These are phyloP conservation scores for Centropyge bicolor DNA, from an alignment of 2,797 vertebrate genomes.

Conservation along the genomic window DNA sequence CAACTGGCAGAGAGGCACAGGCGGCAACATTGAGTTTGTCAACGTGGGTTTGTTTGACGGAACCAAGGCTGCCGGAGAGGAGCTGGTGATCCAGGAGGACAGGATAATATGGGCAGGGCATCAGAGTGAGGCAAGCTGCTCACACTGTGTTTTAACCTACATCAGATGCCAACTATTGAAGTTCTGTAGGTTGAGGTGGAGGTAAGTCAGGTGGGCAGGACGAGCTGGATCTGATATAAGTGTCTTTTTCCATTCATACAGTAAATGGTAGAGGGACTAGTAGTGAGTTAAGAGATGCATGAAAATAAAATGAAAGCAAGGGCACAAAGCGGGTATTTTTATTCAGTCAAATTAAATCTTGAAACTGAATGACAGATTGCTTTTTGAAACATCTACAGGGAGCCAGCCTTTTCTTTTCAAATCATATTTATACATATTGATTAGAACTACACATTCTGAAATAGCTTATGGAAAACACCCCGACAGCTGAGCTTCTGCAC, in stretches of 20 bases:
- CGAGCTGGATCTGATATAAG: constrained; percentile 40
- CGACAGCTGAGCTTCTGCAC: background rate
- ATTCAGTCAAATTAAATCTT: background rate
- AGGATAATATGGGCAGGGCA: constrained; percentile 83
- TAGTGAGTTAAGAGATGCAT: background rate
- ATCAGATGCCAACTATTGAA: constrained; percentile 85
- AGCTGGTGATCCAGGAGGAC: constrained; percentile 83
- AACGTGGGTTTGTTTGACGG: constrained; percentile 85
- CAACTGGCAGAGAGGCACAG: constrained; percentile 83
- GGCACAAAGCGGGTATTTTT: too few relatives aligned
- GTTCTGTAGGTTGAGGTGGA: constrained; percentile 85
- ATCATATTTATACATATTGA: background rate
- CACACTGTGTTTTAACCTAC: constrained; percentile 84
- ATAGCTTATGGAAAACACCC: background rate
- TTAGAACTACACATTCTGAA: background rate
- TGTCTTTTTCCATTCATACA: constrained; percentile 3
- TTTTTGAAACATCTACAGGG: background rate
- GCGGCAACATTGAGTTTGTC: constrained; percentile 81
- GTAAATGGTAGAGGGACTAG: constrained; percentile 1
- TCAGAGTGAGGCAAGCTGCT: constrained; percentile 86
- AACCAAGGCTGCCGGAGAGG: constrained; percentile 73
- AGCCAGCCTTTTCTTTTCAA: background rate
- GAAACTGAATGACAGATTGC: too few relatives aligned
- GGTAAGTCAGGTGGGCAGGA: constrained; percentile 75
- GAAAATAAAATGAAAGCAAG: background rate